Evolutionary conservation across 2,113 vertebrate genomes (phyloP).

Genomic region (Peromyscus maniculatus): DNA sequence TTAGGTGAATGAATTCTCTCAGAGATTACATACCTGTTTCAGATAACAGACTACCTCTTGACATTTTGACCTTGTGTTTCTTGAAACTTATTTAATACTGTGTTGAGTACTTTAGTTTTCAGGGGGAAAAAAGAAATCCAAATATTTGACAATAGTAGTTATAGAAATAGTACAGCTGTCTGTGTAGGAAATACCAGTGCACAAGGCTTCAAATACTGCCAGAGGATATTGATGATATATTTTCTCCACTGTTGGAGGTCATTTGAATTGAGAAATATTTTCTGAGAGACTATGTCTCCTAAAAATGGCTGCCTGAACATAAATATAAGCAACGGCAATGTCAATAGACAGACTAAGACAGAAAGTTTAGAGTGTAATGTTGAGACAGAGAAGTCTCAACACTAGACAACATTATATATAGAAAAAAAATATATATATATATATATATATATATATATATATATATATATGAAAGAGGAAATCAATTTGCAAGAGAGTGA

Average conservation of each 20-base stretch:
- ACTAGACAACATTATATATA: background rate
- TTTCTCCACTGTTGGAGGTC: background rate
- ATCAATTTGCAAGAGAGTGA: background rate
- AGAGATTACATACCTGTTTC: background rate
- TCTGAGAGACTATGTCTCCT: background rate
- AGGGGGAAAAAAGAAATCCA: background rate
- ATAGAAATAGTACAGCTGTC: background rate
- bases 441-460: background rate
- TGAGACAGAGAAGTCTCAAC: background rate
- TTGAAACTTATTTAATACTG: background rate
- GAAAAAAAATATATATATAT: background rate
- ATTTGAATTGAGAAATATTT: background rate
- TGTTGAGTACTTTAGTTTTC: conserved; percentile 12
- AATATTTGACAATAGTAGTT: background rate
- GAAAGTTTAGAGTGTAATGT: background rate
- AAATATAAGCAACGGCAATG: background rate
- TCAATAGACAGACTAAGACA: background rate
- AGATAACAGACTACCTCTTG: background rate
- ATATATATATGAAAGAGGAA: background rate
- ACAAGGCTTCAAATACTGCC: background rate
- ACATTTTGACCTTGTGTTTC: background rate
- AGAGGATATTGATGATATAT: background rate
- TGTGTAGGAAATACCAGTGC: rapidly evolving
- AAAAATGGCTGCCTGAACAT: background rate
- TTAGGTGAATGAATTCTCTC: background rate